phyloP scores from a whole-genome alignment of 2,888 invertebrate species.

The Melanophora roralis region DNA sequence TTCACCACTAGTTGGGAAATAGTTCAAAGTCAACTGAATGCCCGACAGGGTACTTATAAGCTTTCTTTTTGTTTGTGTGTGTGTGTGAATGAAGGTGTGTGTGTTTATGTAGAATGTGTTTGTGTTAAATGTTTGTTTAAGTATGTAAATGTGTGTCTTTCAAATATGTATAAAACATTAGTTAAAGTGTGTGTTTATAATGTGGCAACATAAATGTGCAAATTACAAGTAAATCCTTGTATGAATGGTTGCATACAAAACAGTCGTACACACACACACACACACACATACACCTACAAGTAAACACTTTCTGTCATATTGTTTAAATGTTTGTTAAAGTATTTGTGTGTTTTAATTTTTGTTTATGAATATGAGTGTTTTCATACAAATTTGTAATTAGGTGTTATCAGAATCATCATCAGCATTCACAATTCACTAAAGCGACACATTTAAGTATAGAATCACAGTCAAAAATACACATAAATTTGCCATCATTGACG shows the following conservation, averaged over 20 bases:
- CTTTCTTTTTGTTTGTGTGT: not conserved
- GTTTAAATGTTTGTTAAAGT: not conserved
- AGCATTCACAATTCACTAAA: constrained; percentile 28
- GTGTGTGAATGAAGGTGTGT: not conserved
- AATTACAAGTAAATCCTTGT: constrained; percentile 58
- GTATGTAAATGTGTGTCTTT: too few species aligned
- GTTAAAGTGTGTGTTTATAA: constrained; percentile 48
- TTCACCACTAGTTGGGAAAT: too few species aligned
- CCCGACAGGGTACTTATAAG: too few species aligned
- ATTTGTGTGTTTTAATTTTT: not conserved
- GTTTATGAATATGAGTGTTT: not conserved
- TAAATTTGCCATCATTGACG: constrained; percentile 26
- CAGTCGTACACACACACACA: not conserved
- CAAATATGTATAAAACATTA: not conserved
- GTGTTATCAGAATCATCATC: constrained; percentile 57
- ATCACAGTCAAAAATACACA: not conserved
- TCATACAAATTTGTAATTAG: constrained; percentile 55
- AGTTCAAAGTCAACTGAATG: too few species aligned
- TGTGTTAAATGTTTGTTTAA: too few species aligned
- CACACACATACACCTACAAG: too few species aligned
- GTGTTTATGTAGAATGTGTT: not conserved
- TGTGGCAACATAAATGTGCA: constrained; percentile 57
- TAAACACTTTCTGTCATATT: too few species aligned
- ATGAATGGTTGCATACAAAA: constrained; percentile 21
- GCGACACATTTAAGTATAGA: not conserved